Evolutionary conservation across 2,797 vertebrate genomes (phyloP).

Genomic region (Leucoraja ocellata): DNA sequence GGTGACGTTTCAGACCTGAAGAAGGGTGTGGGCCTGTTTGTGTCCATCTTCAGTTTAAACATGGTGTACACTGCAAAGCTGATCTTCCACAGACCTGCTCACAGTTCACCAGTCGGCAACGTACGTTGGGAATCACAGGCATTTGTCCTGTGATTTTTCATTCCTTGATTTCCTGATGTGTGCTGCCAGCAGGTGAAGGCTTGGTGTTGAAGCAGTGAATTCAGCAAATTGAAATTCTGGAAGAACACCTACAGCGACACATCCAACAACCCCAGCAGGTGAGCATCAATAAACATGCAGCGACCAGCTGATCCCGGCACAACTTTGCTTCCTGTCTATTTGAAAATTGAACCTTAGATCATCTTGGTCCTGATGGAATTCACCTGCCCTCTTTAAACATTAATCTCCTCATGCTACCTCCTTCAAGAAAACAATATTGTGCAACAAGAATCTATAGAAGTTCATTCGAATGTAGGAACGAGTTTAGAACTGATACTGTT

Average conservation of each 20-base stretch:
- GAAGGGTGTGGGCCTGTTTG: too few relatives aligned
- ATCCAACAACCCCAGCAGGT: neutral
- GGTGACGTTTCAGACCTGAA: too few relatives aligned
- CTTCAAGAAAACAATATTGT: neutral
- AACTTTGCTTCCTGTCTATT: neutral
- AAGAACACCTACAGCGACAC: neutral
- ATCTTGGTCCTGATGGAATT: neutral
- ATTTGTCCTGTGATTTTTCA: neutral
- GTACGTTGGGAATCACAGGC: neutral
- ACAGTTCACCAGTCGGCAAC: neutral
- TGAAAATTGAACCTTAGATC: neutral
- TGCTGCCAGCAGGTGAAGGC: neutral
- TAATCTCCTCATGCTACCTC: too few relatives aligned
- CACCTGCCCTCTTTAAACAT: neutral
- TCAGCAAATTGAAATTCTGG: slow-evolving; percentile 8
- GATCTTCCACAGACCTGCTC: neutral
- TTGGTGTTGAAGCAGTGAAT: neutral
- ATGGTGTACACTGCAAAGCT: neutral
- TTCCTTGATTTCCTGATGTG: neutral
- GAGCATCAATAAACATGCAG: neutral
- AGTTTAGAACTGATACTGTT: neutral
- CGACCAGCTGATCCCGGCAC: neutral
- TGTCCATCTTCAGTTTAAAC: neutral
- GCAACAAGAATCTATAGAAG: neutral
- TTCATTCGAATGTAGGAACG: neutral